phyloP scores from a whole-genome alignment of 2,888 invertebrate genomes.

The Lasioglossum calceatum region DNA sequence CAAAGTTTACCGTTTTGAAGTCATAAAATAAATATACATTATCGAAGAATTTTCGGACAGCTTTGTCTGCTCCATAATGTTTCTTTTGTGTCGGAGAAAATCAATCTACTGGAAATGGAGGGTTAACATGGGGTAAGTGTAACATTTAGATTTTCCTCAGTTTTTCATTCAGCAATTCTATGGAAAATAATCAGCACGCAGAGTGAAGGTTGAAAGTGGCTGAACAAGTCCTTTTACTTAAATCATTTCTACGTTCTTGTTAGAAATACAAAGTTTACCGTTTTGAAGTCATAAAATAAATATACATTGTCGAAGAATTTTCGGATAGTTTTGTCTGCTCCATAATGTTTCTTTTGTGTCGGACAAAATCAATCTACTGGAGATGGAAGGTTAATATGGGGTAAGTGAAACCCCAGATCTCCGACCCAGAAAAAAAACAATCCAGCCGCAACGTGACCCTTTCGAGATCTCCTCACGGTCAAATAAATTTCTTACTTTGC shows the following conservation, averaged over 20 bases:
- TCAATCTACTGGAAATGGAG: not conserved
- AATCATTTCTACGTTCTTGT: too few relatives aligned
- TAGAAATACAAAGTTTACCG: too few relatives aligned
- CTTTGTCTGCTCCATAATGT: not conserved
- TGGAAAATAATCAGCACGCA: too few relatives aligned
- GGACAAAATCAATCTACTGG: not conserved
- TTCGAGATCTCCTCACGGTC: constrained; percentile 41
- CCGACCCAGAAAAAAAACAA: constrained; percentile 10
- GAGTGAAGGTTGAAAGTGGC: too few relatives aligned
- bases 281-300: not conserved
- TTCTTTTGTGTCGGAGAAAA: not conserved
- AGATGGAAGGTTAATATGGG: not conserved
- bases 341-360: not conserved
- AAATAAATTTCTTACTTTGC: constrained; percentile 60
- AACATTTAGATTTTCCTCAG: not conserved
- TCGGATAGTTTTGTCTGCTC: not conserved
- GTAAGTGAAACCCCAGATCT: not conserved
- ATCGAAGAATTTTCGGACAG: not conserved
- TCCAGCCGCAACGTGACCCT: constrained; percentile 14
- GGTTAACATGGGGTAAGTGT: too few relatives aligned
- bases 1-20: not conserved
- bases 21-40: not conserved
- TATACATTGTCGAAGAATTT: not conserved
- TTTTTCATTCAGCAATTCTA: not conserved
- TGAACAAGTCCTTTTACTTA: too few relatives aligned